Conservation (phyloP, 2,888 invertebrate species). For the Hypomecis atomaria region DNA sequence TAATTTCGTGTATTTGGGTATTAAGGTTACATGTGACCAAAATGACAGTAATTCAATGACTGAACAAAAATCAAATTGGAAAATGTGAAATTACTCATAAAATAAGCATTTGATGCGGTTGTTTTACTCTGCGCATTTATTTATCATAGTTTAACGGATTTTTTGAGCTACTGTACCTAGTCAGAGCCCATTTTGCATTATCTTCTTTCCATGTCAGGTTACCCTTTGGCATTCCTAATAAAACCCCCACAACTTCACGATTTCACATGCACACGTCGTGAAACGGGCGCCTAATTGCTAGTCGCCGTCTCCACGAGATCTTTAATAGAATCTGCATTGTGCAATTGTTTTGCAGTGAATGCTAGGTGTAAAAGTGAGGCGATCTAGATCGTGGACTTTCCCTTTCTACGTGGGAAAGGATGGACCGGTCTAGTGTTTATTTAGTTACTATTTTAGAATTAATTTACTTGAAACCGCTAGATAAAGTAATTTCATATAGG, state of each 20-base stretch:
- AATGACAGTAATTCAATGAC: too few species aligned
- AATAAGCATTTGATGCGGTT: too few species aligned
- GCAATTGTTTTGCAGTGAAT: constrained; percentile 48
- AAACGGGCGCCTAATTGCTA: constrained; percentile 41
- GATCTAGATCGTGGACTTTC: constrained; percentile 48
- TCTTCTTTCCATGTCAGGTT: too few species aligned
- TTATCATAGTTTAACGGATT: too few species aligned
- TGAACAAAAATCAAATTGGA: too few species aligned
- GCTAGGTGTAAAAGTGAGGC: constrained; percentile 37
- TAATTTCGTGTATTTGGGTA: too few species aligned
- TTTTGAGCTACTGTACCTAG: too few species aligned
- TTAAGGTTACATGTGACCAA: too few species aligned
- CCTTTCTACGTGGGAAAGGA: constrained; percentile 50
- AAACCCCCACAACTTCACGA: constrained; percentile 1
- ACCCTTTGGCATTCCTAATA: background rate
- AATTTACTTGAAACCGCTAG: background rate
- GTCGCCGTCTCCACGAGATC: constrained; percentile 36
- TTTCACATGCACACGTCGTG: constrained; percentile 34
- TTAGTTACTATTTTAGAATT: background rate
- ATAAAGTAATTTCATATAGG: too few species aligned
- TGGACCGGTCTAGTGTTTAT: constrained; percentile 16
- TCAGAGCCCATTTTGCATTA: too few species aligned
- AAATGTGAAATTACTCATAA: too few species aligned
- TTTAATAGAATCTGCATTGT: constrained; percentile 51
- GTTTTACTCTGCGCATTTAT: too few species aligned